phyloP scores from a whole-genome alignment of 2,888 invertebrate genomes.

The Xiphydria camelus region DNA sequence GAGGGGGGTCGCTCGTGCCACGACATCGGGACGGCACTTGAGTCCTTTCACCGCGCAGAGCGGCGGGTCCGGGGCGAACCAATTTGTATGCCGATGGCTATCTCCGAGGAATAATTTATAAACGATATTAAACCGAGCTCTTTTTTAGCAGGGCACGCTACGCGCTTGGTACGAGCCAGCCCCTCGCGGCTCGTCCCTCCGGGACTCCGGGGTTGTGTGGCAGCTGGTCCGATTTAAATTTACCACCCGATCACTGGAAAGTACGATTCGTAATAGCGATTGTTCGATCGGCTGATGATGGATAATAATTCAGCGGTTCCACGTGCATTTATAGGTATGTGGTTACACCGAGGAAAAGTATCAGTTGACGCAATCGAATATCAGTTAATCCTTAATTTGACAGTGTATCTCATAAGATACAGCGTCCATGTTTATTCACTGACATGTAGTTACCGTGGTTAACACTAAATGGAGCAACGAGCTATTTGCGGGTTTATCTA shows the following conservation, averaged over 20 bases:
- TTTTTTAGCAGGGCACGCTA: conserved; percentile 23
- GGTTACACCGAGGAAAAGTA: too few relatives aligned
- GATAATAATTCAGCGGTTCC: conserved; percentile 2
- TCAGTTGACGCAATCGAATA: too few relatives aligned
- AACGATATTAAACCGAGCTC: conserved; percentile 43
- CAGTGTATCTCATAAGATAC: too few relatives aligned
- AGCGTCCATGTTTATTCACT: too few relatives aligned
- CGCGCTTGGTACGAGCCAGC: conserved; percentile 5
- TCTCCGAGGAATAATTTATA: conserved; percentile 44
- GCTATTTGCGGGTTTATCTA: too few relatives aligned
- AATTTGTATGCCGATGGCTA: conserved; percentile 49
- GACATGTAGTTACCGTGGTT: too few relatives aligned
- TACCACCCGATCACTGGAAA: conserved; percentile 9
- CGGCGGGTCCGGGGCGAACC: conserved; percentile 31
- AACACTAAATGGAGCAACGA: too few relatives aligned
- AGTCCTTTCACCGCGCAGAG: conserved; percentile 3
- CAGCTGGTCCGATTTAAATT: conserved; percentile 10
- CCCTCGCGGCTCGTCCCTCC: neutral
- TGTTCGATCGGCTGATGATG: neutral
- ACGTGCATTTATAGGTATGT: too few relatives aligned
- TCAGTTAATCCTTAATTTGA: too few relatives aligned
- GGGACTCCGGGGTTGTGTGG: neutral
- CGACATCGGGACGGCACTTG: too few relatives aligned
- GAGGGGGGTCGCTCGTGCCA: too few relatives aligned
- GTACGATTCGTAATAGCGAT: conserved; percentile 10